These are phyloP conservation scores for Periphyllus acericola DNA, from an alignment of 2,888 invertebrate genomes.

Conservation along the genomic window DNA sequence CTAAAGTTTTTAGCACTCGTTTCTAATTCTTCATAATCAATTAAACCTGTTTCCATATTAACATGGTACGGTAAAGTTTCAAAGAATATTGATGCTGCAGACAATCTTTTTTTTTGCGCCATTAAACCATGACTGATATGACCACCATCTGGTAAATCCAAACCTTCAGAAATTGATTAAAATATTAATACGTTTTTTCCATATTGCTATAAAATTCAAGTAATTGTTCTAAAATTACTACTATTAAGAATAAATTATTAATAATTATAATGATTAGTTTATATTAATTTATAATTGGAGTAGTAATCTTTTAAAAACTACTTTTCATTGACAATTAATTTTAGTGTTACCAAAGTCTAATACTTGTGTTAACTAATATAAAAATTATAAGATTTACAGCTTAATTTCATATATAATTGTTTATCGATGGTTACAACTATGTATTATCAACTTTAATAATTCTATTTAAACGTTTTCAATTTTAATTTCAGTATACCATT, in stretches of 20 bases:
- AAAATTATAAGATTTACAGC: neutral
- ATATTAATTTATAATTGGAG: neutral
- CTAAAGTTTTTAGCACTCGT: constrained; percentile 87
- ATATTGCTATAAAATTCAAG: neutral
- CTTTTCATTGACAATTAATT: neutral
- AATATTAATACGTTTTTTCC: neutral
- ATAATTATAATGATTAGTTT: neutral
- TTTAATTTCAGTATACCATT: neutral
- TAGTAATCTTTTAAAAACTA: neutral
- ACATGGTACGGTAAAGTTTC: constrained; percentile 98
- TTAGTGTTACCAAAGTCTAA: neutral
- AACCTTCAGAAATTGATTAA: constrained; percentile 69
- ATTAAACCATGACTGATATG: constrained; percentile 93
- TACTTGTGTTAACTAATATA: neutral
- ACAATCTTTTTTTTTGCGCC: constrained; percentile 89
- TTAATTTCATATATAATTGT: neutral
- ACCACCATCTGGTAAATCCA: constrained; percentile 96
- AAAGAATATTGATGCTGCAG: constrained; percentile 96
- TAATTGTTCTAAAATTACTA: neutral
- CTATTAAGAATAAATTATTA: neutral
- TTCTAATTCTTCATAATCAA: constrained; percentile 90
- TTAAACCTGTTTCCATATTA: constrained; percentile 82
- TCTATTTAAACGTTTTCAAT: neutral
- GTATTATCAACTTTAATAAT: neutral
- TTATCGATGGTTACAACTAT: neutral